phyloP scores from a whole-genome alignment of 2,888 invertebrate genomes.

The Hemithea aestivaria region DNA sequence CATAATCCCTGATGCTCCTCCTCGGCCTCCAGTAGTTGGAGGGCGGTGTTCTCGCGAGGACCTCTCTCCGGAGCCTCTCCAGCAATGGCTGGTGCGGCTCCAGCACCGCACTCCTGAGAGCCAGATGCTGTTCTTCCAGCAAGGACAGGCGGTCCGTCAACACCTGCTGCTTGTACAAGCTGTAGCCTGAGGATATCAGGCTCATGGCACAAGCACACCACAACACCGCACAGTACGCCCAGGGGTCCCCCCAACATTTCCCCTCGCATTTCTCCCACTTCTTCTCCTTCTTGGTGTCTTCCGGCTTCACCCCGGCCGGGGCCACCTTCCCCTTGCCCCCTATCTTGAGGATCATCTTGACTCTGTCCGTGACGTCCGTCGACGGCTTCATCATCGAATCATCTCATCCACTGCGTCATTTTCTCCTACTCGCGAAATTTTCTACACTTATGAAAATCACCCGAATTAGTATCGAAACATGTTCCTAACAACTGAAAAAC shows the following conservation, averaged over 20 bases:
- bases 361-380: constrained; percentile 24
- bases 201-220: constrained; percentile 83
- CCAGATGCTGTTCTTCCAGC: constrained; percentile 78
- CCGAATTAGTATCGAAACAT: constrained; percentile 10
- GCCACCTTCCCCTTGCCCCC: constrained; percentile 62
- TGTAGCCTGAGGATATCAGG: constrained; percentile 80
- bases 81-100: constrained; percentile 75
- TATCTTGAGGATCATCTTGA: constrained; percentile 67
- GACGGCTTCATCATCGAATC: constrained; percentile 37
- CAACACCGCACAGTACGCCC: constrained; percentile 75
- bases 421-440: not conserved
- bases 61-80: constrained; percentile 76
- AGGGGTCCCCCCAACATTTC: constrained; percentile 61
- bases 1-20: constrained; percentile 77
- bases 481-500: constrained; percentile 3
- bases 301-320: constrained; percentile 34
- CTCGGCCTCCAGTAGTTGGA: constrained; percentile 55
- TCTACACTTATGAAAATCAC: constrained; percentile 13
- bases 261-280: constrained; percentile 61
- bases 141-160: constrained; percentile 72
- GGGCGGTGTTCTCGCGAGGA: constrained; percentile 58
- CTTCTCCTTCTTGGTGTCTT: constrained; percentile 43
- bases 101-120: constrained; percentile 71
- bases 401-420: constrained; percentile 14
- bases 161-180: constrained; percentile 77